Evolutionary conservation across 1,140 invertebrate species (phyloP), one percentile per base, ranked within the genome.

Genomic region (Ladona fulva): DNA sequence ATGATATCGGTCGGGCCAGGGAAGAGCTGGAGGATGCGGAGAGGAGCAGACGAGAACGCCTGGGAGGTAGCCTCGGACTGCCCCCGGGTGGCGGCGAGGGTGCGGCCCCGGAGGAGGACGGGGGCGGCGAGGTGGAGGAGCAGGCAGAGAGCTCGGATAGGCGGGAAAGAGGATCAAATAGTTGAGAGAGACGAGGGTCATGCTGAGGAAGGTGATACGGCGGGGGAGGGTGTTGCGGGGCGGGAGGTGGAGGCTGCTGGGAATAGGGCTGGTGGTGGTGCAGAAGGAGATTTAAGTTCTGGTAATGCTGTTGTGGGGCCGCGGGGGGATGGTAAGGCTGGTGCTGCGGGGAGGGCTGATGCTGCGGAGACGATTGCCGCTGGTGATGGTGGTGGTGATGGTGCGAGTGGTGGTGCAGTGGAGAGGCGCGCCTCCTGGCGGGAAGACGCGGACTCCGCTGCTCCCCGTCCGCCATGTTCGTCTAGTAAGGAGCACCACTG

Each of bases 101-200:
- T 79, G 42, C 10, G 75, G 59, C 77, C 78, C 80, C 42, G 80
- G 78, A 24, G 82, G 82, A 29, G 81, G 79, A 11, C 66, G 81
- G 7, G 83, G 81, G 0, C 84, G 85, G 80, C 85, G 86, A 79
- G 84, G 85, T 24, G 85, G 89, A 81, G 82, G 52, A 66, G 12
- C 52, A 66, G 1, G 88, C 84, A 25, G 87, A 87, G 82, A 89
- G 84, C 81, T 91, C 87, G 82, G 89, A 89, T 74, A 93, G 85
- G 82, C 92, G 86, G 77, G 91, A 88, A 80, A 93, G 88, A 80
- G 92, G 92, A 86, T 93, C 92, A 83, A 93, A 92, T 80, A 93
- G 92, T 86, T 93, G 91, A 83, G 92, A 93, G 82, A 93, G 85
- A 80, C 92, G 89, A 80, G 80, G 76, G 37, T 81, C 80, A 22